Evolutionary conservation across 2,888 invertebrate genomes (phyloP), one percentile per base, ranked within the genome.

Genomic region (Amiota minor): DNA sequence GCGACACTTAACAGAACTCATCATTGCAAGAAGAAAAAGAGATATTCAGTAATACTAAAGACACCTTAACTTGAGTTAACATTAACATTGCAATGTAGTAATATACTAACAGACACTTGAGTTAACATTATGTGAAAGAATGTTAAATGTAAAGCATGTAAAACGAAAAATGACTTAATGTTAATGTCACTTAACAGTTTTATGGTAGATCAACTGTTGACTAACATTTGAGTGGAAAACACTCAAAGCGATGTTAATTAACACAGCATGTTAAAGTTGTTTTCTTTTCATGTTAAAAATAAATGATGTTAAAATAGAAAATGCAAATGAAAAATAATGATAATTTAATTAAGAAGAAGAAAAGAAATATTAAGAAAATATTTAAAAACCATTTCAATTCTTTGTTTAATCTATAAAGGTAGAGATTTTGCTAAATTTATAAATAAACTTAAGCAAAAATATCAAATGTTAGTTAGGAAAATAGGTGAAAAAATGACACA

Each of bases 1-100:
- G 35, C 35, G 6, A 35, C 35, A 35, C 35, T 86, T 86, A 82
- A 82, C 82, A 86, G 85, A 84, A 81, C 77, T 73, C 71, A 76
- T 72, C 55, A 20, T 16, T n/a, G 1, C n/a, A 16, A 12, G 11
- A 35, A 35, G 35, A 35, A 35, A 35, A 35, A 35, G 35, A 35
- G 35, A 35, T 3, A 35, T 8, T 35, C n/a, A n/a, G n/a, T n/a
- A n/a, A n/a, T 35, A 6, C 35, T 35, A 2, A 35, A 35, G 35
- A 35, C 35, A 35, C 35, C 6, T 35, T 6, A 35, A 35, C 35
- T 35, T 6, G 35, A 35, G 4, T 35, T 6, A 35, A 35, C 6
- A 8, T 35, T 35, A 35, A 35, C n/a, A n/a, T n/a, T n/a, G n/a
- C 50, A 50, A 50, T 50, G 50, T 50, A 14, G n/a, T 50, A n/a